Evolutionary conservation across 1,140 invertebrate genomes (phyloP).

Genomic region (Mactra quadrangularis): DNA sequence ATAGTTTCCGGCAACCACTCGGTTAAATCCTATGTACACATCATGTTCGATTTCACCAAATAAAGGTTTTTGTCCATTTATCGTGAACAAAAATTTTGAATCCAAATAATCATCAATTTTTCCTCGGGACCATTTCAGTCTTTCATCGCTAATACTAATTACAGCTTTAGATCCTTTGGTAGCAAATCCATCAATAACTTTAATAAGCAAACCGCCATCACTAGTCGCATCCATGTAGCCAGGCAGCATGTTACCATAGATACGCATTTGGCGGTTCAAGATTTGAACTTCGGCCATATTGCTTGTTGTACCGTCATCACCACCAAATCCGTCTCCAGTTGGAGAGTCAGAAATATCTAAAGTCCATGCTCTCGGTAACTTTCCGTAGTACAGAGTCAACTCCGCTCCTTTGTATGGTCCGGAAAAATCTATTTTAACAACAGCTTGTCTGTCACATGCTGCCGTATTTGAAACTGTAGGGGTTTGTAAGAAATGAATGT

Average conservation of each 20-base stretch:
- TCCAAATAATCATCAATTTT: conserved; percentile 74
- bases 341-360: conserved; percentile 80
- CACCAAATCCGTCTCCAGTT: conserved; percentile 79
- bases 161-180: conserved; percentile 72
- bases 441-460: conserved; percentile 78
- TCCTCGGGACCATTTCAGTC: conserved; percentile 75
- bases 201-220: conserved; percentile 79
- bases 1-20: conserved; percentile 78
- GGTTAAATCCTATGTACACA: conserved; percentile 81
- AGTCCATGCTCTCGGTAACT: conserved; percentile 80
- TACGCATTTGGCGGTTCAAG: conserved; percentile 79
- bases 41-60: conserved; percentile 71
- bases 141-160: conserved; percentile 79
- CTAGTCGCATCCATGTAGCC: conserved; percentile 79
- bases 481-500: conserved; percentile 76
- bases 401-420: conserved; percentile 75
- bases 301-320: conserved; percentile 76
- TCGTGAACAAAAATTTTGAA: conserved; percentile 78
- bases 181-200: conserved; percentile 76
- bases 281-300: conserved; percentile 81
- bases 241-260: conserved; percentile 79
- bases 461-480: conserved; percentile 63
- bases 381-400: conserved; percentile 77
- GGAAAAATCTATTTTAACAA: conserved; percentile 79
- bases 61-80: conserved; percentile 73